Percentiles rank a stretch among this genome's conserved stretches.
These are phyloP conservation scores for Rhamphomyia laevipes DNA, from an alignment of 2,888 invertebrate genomes.

Conservation along the genomic window DNA sequence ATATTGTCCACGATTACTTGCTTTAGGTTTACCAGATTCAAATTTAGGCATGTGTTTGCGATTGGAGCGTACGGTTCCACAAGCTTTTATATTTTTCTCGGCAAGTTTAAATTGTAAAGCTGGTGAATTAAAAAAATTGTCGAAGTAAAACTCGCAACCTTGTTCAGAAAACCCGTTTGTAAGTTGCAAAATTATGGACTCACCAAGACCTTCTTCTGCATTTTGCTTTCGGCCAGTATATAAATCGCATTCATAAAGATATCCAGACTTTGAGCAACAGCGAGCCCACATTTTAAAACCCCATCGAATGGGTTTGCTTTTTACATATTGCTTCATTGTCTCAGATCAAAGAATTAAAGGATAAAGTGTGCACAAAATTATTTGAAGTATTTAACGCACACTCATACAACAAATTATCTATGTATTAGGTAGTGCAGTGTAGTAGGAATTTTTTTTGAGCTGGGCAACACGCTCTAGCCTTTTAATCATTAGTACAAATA, in stretches of 20 bases:
- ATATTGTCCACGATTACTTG: slow-evolving; percentile 2
- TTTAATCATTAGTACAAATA: no score
- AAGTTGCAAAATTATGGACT: slow-evolving; percentile 4
- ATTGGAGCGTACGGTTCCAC: slow-evolving; percentile 9
- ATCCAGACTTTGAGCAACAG: slow-evolving; percentile 7
- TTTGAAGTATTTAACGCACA: no score
- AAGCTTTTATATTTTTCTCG: slow-evolving; percentile 4
- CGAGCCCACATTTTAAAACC: slow-evolving; percentile 17
- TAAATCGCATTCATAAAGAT: slow-evolving; percentile 7
- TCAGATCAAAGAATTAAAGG: no score
- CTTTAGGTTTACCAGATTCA: no score
- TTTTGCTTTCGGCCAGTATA: not conserved
- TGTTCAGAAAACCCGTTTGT: not conserved
- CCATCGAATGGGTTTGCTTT: slow-evolving; percentile 16
- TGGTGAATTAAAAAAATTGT: slow-evolving; percentile 1
- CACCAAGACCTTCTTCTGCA: slow-evolving; percentile 4
- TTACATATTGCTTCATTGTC: slow-evolving; percentile 18
- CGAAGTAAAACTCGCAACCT: slow-evolving; percentile 3
- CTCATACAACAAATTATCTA: no score
- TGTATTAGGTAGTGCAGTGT: no score
- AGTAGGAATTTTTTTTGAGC: no score
- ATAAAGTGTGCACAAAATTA: no score
- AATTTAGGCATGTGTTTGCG: slow-evolving; percentile 9
- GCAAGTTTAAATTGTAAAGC: slow-evolving; percentile 1
- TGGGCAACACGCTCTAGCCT: no score